phyloP scores from a whole-genome alignment of 2,888 invertebrate genomes.

The Caenorhabditis sulstoni region DNA sequence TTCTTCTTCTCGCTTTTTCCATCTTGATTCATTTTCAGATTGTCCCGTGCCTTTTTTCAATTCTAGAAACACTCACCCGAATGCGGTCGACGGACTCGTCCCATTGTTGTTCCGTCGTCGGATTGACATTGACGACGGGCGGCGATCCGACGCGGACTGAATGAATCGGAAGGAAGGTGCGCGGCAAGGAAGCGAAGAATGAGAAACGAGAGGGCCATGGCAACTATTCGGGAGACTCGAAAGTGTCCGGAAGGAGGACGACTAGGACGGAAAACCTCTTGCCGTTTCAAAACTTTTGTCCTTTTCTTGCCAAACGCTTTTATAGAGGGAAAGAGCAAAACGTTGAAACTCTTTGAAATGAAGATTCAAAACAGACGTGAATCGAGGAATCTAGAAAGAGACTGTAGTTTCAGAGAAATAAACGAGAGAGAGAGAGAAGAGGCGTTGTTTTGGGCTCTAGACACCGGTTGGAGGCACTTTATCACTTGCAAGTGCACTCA shows the following conservation, averaged over 20 bases:
- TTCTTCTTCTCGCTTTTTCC: not conserved
- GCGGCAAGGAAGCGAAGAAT: not conserved
- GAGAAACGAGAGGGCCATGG: slow-evolving; percentile 17
- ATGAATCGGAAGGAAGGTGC: not conserved
- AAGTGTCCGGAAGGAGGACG: slow-evolving; percentile 16
- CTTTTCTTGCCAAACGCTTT: not conserved
- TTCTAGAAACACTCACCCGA: slow-evolving; percentile 54
- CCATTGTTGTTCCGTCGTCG: slow-evolving; percentile 61
- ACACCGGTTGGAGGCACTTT: no score
- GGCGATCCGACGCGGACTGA: slow-evolving; percentile 31
- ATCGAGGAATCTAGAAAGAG: no score
- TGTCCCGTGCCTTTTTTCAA: slow-evolving; percentile 29
- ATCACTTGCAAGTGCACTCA: not conserved
- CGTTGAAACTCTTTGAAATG: no score
- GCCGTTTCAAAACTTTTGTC: slow-evolving; percentile 22
- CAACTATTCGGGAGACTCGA: slow-evolving; percentile 41
- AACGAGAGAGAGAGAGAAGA: no score
- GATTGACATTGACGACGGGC: slow-evolving; percentile 57
- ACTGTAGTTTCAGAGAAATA: no score
- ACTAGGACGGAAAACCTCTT: slow-evolving; percentile 37
- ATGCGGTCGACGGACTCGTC: slow-evolving; percentile 56
- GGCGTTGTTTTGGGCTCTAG: no score
- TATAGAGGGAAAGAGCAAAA: no score
- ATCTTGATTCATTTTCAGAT: slow-evolving; percentile 40
- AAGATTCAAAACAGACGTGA: no score